These are phyloP conservation scores for Mesembrinibis cayennensis DNA, from an alignment of 2,113 vertebrate genomes.

Conservation along the genomic window DNA sequence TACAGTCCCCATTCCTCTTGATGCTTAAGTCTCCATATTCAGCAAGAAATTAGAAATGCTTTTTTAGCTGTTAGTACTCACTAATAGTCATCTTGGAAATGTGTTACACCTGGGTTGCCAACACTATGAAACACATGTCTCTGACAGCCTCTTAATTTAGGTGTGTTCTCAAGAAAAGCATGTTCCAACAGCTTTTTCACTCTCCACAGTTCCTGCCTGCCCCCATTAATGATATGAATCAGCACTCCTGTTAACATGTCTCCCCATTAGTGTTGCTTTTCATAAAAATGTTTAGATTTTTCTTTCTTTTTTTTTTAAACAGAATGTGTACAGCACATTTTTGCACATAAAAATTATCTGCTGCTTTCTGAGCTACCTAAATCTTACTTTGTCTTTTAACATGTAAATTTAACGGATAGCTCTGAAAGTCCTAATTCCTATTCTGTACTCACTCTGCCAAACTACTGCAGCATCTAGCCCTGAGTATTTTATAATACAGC, in stretches of 20 bases:
- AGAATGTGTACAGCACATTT: not conserved
- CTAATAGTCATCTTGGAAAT: conserved; percentile 40
- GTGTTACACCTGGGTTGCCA: conserved; percentile 39
- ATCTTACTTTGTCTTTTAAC: not conserved
- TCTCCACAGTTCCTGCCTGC: not conserved
- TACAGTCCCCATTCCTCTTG: not conserved
- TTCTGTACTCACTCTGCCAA: not conserved
- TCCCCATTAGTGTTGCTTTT: conserved; percentile 6
- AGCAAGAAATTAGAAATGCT: conserved; percentile 8
- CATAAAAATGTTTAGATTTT: not conserved
- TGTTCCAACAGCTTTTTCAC: conserved; percentile 26
- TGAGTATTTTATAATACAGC: not conserved
- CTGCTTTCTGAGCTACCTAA: not conserved
- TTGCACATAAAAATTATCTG: not conserved
- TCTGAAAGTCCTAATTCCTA: not conserved
- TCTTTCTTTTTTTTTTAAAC: not conserved
- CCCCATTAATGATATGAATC: conserved; percentile 19
- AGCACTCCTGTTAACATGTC: conserved; percentile 36
- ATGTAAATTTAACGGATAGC: not conserved
- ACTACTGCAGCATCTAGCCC: not conserved
- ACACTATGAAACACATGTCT: not conserved
- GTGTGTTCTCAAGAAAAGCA: conserved; percentile 20
- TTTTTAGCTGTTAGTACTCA: conserved; percentile 43
- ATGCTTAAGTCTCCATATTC: not conserved
- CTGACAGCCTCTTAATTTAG: conserved; percentile 42